Percentiles rank a stretch among this genome's conserved stretches.
phyloP scores from a whole-genome alignment of 2,113 vertebrate species.

The Malurus alboscapulatus region DNA sequence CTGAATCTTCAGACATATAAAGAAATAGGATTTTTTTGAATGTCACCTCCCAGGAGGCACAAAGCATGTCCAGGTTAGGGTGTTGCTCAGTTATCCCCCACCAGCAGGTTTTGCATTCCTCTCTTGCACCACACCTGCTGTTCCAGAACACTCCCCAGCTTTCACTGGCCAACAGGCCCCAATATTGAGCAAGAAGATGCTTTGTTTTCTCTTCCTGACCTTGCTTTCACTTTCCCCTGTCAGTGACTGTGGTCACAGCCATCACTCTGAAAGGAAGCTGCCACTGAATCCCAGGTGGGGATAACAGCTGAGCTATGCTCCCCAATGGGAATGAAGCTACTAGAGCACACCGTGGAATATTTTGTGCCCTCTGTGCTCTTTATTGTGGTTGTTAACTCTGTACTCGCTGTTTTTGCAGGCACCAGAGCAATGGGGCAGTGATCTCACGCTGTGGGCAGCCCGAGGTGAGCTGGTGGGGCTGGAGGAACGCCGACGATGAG shows the following conservation, averaged over 20 bases:
- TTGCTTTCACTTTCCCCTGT: neutral
- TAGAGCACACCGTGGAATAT: neutral
- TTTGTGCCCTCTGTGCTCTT: neutral
- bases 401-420: conserved; percentile 67
- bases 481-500: conserved; percentile 95
- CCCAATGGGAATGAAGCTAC: fast-evolving
- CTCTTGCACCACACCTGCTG: neutral
- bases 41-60: neutral
- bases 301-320: neutral
- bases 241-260: neutral
- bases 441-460: conserved; percentile 97
- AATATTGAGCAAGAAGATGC: neutral
- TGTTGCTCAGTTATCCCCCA: neutral
- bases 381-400: neutral
- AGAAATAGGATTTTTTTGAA: neutral
- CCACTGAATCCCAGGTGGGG: neutral
- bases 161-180: neutral
- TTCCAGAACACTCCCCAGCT: neutral
- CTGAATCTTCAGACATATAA: neutral
- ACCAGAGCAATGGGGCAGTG: conserved; percentile 92
- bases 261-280: neutral
- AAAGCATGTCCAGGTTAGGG: fast-evolving
- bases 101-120: neutral
- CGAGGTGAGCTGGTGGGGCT: conserved; percentile 99
- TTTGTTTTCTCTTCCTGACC: neutral